Percentiles rank a stretch among this genome's conserved stretches.
Evolutionary conservation across 2,113 vertebrate genomes (phyloP).

Genomic region (Gracilinanus agilis): DNA sequence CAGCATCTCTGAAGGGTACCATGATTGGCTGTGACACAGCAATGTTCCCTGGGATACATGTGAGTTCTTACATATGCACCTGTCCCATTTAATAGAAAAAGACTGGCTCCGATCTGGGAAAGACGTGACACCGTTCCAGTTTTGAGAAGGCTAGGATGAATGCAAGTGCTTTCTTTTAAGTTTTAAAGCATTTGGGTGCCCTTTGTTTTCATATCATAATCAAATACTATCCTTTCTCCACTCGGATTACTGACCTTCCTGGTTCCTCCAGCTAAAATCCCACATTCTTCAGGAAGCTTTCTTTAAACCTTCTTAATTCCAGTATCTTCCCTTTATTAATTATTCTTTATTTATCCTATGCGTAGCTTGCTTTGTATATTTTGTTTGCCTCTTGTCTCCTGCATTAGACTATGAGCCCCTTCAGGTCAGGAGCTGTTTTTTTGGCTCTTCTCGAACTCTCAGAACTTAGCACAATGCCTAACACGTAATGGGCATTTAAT

Average conservation of each 20-base stretch:
- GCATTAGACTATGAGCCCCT: neutral
- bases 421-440: neutral
- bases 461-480: neutral
- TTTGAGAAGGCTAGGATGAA: neutral
- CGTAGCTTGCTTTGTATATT: neutral
- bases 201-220: neutral
- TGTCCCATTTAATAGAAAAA: neutral
- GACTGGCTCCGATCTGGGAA: neutral
- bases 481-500: neutral
- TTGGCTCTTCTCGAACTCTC: neutral
- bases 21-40: neutral
- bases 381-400: neutral
- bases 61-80: neutral
- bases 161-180: neutral
- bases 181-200: neutral
- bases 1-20: neutral
- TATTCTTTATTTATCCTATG: neutral
- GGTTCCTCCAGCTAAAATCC: neutral
- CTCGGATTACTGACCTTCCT: neutral
- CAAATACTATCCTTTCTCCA: neutral
- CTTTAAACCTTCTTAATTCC: neutral
- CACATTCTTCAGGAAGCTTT: neutral
- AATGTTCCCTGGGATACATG: neutral
- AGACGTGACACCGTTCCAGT: neutral
- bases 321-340: neutral